Percentiles rank a stretch among this genome's conserved stretches.
phyloP scores from a whole-genome alignment of 2,888 invertebrate genomes.

The Onthophagus sagittarius region DNA sequence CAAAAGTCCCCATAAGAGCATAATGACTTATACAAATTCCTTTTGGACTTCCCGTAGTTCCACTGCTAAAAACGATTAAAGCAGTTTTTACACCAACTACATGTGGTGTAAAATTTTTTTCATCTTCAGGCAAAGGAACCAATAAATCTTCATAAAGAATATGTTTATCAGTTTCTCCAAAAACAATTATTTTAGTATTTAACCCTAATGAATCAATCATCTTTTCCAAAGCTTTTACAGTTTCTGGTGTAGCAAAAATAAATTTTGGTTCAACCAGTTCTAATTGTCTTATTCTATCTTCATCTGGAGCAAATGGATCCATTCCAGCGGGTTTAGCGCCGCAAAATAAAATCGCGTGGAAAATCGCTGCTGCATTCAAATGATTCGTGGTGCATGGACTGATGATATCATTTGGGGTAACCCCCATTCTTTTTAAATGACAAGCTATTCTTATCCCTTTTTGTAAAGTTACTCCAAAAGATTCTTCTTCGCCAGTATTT shows the following conservation, averaged over 20 bases:
- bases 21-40: slow-evolving; percentile 31
- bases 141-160: slow-evolving; percentile 22
- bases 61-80: slow-evolving; percentile 34
- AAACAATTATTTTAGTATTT: slow-evolving; percentile 24
- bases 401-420: slow-evolving; percentile 46
- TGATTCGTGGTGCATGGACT: slow-evolving; percentile 50
- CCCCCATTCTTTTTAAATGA: slow-evolving; percentile 13
- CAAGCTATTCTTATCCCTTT: slow-evolving; percentile 19
- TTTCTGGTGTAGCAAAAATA: slow-evolving; percentile 18
- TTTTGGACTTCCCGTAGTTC: slow-evolving; percentile 34
- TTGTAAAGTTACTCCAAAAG: slow-evolving; percentile 15
- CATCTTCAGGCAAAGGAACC: slow-evolving; percentile 16
- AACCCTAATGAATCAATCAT: slow-evolving; percentile 6
- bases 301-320: slow-evolving; percentile 33
- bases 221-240: background rate
- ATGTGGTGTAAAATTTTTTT: slow-evolving; percentile 24
- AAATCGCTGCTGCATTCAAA: slow-evolving; percentile 47
- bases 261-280: slow-evolving; percentile 30
- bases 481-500: slow-evolving; percentile 18
- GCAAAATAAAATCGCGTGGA: slow-evolving; percentile 49
- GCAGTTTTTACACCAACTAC: slow-evolving; percentile 21
- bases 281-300: slow-evolving; percentile 33
- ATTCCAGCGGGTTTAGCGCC: slow-evolving; percentile 41
- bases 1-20: background rate
- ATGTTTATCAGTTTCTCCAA: slow-evolving; percentile 23